Conservation (phyloP, 2,888 invertebrate genomes). For the Agrochola circellaris region DNA sequence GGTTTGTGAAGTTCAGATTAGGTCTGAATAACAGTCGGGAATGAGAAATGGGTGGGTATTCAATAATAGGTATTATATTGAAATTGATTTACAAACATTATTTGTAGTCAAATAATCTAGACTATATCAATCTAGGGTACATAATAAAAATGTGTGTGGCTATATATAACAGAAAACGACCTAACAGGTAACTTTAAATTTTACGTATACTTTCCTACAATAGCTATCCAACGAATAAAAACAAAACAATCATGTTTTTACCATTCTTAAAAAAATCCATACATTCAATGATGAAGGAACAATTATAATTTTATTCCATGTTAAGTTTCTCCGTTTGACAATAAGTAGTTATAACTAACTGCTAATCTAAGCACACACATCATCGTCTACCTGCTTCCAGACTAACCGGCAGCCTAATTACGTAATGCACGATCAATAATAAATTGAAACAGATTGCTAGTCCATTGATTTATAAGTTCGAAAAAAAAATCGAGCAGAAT, state of each 20-base stretch:
- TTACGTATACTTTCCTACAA: no score
- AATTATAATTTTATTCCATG: background rate
- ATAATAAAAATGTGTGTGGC: background rate
- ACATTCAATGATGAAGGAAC: no score
- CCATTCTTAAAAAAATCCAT: no score
- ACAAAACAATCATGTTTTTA: background rate
- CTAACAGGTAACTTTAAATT: no score
- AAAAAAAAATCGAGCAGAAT: no score
- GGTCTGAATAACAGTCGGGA: background rate
- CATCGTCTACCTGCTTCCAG: no score
- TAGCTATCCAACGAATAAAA: background rate
- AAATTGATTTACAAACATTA: background rate
- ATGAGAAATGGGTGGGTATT: background rate
- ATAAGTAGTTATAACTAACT: background rate
- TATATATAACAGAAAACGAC: background rate
- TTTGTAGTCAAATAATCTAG: background rate
- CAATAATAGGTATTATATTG: background rate
- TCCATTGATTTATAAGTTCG: no score
- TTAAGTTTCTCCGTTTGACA: background rate
- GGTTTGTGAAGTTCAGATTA: conserved; percentile 31
- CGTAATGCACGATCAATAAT: no score
- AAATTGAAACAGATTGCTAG: no score
- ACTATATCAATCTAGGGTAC: background rate
- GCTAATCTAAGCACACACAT: background rate
- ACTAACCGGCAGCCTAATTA: no score